Evolutionary conservation across 2,888 invertebrate genomes (phyloP), one percentile per base, ranked within the genome.

Genomic region (Nudaria mundana): DNA sequence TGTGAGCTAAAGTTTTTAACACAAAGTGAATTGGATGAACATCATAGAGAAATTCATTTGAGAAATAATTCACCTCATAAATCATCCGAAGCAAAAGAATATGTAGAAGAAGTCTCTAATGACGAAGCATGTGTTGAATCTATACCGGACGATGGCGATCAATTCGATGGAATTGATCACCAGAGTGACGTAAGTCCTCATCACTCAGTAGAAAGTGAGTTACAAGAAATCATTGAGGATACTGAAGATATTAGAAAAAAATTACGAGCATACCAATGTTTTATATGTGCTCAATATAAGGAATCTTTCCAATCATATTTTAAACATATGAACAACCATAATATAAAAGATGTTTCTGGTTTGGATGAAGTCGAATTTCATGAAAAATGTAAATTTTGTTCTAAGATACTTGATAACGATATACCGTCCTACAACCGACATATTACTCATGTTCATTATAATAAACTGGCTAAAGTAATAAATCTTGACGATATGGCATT

Each of bases 331-430:
- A 20, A 33, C n/a, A 46, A 63, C 30, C 76, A 76, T 52, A 64
- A 61, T 22, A 37, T 61, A 24, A 53, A 43, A 11, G 44, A 48
- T 16, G 32, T 50, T 26, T 6, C 41, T 29, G 24, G 48, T 36
- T 18, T 49, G 6, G 44, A 59, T 30, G 66, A 49, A 36, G 59
- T 63, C 12, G 20, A 16, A 30, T 79, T 68, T 60, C 47, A 64
- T 42, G 41, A 67, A 6, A 57, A 57, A 28, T 79, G 79, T 43
- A 64, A 58, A 47, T 69, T 62, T 52, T 78, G 77, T 38, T 12
- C 52, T 18, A 45, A 48, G 13, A 57, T 47, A 40, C 41, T 30
- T 5, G 5, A 12, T 7, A 13, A 51, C 44, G 51, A 24, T 57
- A 16, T 33, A 12, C 13, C 35, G 2, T 30, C 35, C n/a, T 66